A percentile compares a stretch with the other conserved stretches of the same genome.
phyloP scores from a whole-genome alignment of 2,888 invertebrate genomes.

The Xylota segnis region DNA sequence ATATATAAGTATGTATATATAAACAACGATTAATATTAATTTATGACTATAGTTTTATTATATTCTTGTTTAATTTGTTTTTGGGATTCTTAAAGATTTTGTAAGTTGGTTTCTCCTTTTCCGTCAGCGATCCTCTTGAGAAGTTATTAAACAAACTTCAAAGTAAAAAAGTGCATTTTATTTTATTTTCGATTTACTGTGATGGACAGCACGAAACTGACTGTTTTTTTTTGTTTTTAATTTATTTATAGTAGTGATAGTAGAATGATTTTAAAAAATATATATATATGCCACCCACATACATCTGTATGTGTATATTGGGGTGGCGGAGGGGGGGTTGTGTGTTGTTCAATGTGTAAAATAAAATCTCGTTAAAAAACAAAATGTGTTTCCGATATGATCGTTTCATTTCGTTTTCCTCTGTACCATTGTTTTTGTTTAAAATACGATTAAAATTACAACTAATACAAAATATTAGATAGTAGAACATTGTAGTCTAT shows the following conservation, averaged over 20 bases:
- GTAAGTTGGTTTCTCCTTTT: conserved; percentile 8
- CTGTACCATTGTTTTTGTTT: conserved; percentile 14
- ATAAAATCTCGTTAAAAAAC: conserved; percentile 40
- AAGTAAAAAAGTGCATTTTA: conserved; percentile 55
- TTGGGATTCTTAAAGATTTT: conserved; percentile 20
- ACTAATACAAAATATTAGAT: conserved; percentile 13
- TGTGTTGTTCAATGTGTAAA: conserved; percentile 46
- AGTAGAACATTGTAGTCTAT: conserved; percentile 20
- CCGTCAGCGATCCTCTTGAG: conserved; percentile 8
- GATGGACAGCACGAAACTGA: conserved; percentile 11
- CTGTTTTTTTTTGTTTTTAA: conserved; percentile 3
- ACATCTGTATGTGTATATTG: conserved; percentile 27
- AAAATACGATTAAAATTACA: conserved; percentile 22
- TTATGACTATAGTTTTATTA: conserved; percentile 40
- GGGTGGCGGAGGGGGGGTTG: too few species aligned
- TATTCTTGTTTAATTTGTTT: conserved; percentile 45
- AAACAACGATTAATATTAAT: conserved; percentile 65
- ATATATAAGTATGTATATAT: conserved; percentile 59
- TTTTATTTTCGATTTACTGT: conserved; percentile 16
- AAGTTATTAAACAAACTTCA: conserved; percentile 73
- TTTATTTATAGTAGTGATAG: conserved; percentile 37
- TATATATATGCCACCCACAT: conserved; percentile 22
- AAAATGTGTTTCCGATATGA: conserved; percentile 64
- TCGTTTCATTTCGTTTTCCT: conserved; percentile 57
- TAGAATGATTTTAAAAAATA: conserved; percentile 66